Percentiles rank a stretch among this genome's conserved stretches.
phyloP scores from a whole-genome alignment of 2,113 vertebrate genomes.

The Gasterosteus nipponicus region DNA sequence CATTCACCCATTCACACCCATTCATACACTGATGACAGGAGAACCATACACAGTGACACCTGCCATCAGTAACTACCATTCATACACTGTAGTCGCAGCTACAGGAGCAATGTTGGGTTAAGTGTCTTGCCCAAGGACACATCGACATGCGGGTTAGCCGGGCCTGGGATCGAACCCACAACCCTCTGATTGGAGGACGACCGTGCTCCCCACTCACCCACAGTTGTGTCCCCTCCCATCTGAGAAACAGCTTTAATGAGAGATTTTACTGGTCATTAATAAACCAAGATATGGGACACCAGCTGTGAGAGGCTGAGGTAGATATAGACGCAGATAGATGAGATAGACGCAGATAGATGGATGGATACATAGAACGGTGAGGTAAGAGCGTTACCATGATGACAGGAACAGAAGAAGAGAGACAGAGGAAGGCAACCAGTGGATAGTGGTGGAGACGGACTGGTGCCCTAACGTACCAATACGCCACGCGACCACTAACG shows the following conservation, averaged over 20 bases:
- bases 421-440: not conserved
- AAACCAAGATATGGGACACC: conserved; percentile 72
- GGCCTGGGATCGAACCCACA: no score
- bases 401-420: not conserved
- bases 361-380: conserved; percentile 23
- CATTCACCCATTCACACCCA: no score
- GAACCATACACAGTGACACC: no score
- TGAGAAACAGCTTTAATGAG: conserved; percentile 63
- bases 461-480: conserved; percentile 12
- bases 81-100: no score
- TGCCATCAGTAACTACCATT: no score
- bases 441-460: conserved; percentile 8
- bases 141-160: no score
- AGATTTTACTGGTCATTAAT: conserved; percentile 77
- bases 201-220: no score
- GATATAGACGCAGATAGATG: conserved; percentile 35
- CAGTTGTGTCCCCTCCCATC: conserved; percentile 55
- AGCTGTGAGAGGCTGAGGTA: conserved; percentile 60
- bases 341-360: conserved; percentile 21
- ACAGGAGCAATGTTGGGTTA: no score
- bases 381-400: conserved; percentile 6
- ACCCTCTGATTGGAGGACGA: no score
- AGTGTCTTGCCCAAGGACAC: no score
- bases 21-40: no score
- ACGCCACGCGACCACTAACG: not conserved